Base-by-base conservation (phyloP, 2,797 vertebrate genomes). In the Enteromius viviparus region DNA sequence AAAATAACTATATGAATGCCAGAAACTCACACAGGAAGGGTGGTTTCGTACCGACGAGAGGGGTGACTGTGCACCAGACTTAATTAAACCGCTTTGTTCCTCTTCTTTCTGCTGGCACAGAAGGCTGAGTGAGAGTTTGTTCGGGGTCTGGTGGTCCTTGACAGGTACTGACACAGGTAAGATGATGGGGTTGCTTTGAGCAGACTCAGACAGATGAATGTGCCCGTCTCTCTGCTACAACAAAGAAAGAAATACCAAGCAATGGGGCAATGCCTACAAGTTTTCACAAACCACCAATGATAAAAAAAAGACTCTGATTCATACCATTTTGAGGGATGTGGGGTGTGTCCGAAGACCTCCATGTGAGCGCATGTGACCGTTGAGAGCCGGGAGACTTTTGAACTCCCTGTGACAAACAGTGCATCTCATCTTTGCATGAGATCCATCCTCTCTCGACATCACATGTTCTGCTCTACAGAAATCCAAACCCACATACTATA, bases 321-420 rank as follows among this genome's bases (percentile, higher is more conserved):
- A 78, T 86, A 96, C 96, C 94, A 93, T 94, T 93, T 95, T 96
- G 89, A 94, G 91, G 86, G 89, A 91, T 70, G 84, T 8, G 6
- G 93, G 92, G 85, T 93, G 93, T 81, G 95, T 91, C 91, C 95
- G 94, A 87, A 95, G 93, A 78, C 96, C 95, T 80, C 96, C 95
- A 0, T 98, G 97, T 53, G 96, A 98, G 71, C 97, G 94, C 96
- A 97, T 96, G 92, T 99, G 97, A 80, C 97, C 96, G 9, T 98
- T 98, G n/a, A 99, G 92, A 49, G 97, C 97, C 3, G 97, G 96
- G 51, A 98, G 94, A 88, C 96, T 99, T 92, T 95, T 95, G 90
- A 99, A 99, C 75, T 96, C 96, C 83, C 96, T 96, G 72, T 95
- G 92, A 91, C 97, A 99, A 90, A 97, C 90, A 51, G 93, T 91